These are phyloP conservation scores for Ephialtes manifestator DNA, from an alignment of 2,888 invertebrate species.

Conservation along the genomic window DNA sequence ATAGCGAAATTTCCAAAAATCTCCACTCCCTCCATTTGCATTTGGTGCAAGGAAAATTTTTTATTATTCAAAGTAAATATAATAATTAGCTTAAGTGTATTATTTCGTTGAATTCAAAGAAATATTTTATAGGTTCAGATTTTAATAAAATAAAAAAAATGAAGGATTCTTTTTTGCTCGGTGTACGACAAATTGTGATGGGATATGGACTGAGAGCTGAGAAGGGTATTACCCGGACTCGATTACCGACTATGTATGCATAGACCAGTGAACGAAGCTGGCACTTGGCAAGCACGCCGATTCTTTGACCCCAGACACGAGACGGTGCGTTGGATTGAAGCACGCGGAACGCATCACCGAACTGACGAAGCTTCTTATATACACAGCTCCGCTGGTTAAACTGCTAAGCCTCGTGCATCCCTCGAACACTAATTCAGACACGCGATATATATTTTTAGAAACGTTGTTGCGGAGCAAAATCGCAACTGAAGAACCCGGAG, in stretches of 20 bases:
- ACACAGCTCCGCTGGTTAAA: constrained; percentile 19
- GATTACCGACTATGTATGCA: constrained; percentile 37
- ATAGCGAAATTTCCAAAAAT: no score
- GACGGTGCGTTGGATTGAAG: constrained; percentile 46
- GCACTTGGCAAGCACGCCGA: constrained; percentile 71
- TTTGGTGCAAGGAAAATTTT: no score
- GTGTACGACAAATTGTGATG: not conserved
- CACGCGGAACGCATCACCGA: constrained; percentile 46
- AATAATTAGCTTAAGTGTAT: no score
- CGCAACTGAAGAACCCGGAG: constrained; percentile 30
- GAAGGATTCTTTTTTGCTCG: no score
- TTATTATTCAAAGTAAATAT: no score
- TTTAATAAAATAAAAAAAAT: no score
- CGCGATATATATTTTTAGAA: constrained; percentile 63
- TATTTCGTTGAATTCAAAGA: no score
- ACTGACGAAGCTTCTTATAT: constrained; percentile 27
- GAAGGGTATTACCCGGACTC: constrained; percentile 1
- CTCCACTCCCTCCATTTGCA: no score
- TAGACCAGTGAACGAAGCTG: constrained; percentile 50
- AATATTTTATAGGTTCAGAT: no score
- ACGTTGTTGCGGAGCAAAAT: constrained; percentile 36
- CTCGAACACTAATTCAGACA: constrained; percentile 38
- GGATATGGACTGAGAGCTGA: not conserved
- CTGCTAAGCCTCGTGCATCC: constrained; percentile 37
- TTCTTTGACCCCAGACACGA: constrained; percentile 67